phyloP scores from a whole-genome alignment of 2,888 invertebrate genomes.

The Sinohyriopsis cumingii region DNA sequence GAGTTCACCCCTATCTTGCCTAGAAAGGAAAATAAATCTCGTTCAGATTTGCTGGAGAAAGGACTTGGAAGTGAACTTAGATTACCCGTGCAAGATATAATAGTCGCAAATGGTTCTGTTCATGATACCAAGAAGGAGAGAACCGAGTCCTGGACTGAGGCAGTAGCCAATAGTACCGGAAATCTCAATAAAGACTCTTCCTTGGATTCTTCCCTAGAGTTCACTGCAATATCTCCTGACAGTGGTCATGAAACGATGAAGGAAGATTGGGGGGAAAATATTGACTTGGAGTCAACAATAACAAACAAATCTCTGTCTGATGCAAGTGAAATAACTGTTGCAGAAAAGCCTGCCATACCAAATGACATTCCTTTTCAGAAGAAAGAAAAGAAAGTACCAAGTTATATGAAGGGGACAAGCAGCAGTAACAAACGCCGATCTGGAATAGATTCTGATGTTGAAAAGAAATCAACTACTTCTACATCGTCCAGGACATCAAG shows the following conservation, averaged over 20 bases:
- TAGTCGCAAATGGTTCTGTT: slow-evolving; percentile 47
- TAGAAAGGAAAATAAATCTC: slow-evolving; percentile 22
- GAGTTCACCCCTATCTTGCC: slow-evolving; percentile 50
- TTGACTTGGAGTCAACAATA: slow-evolving; percentile 34
- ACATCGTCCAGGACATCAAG: slow-evolving; percentile 16
- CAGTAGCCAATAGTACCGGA: slow-evolving; percentile 44
- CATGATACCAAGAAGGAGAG: slow-evolving; percentile 53
- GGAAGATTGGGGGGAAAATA: slow-evolving; percentile 56
- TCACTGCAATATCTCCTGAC: slow-evolving; percentile 49
- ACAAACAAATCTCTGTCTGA: slow-evolving; percentile 19
- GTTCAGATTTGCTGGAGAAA: neutral
- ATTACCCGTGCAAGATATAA: slow-evolving; percentile 26
- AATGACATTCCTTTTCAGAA: slow-evolving; percentile 6
- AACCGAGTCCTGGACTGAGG: slow-evolving; percentile 62
- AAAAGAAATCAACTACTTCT: slow-evolving; percentile 7
- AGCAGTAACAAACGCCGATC: slow-evolving; percentile 37
- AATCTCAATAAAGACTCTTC: slow-evolving; percentile 39
- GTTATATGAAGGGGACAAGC: slow-evolving; percentile 60
- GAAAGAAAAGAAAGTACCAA: slow-evolving; percentile 49
- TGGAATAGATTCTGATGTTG: slow-evolving; percentile 5
- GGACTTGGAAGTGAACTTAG: slow-evolving; percentile 10
- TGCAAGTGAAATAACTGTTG: slow-evolving; percentile 1
- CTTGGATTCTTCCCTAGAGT: slow-evolving; percentile 49
- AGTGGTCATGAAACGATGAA: slow-evolving; percentile 57
- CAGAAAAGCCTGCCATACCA: slow-evolving; percentile 1